Evolutionary conservation across 2,888 invertebrate species (phyloP), one percentile per base, ranked within the genome.

Genomic region (Hemistola chrysoprasaria): DNA sequence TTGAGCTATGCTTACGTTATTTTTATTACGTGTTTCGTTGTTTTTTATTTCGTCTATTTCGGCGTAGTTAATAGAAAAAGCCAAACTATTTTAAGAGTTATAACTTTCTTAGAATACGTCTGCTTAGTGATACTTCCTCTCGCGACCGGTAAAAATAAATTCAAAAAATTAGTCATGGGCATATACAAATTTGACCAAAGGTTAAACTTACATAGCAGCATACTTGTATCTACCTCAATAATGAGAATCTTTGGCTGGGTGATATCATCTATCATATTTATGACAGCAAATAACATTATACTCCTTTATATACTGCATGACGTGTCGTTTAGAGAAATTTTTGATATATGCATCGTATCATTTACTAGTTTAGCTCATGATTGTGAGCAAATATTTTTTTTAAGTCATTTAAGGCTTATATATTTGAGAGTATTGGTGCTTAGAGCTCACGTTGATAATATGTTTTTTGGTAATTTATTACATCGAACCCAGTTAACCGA

Each of bases 371-470:
- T 74, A 3, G 47, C 64, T 0, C 75, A 75, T 30, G 82, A 81
- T 26, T 60, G 49, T 11, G 82, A 83, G 33, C 68, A 63, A 6
- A 40, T 75, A 6, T 62, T 79, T 11, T 65, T 66, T 11, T 66
- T 70, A 1, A 40, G 61, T 6, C 39, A 79, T 10, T 49, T 81
- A 0, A 51, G 59, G 35, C 53, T 59, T 8, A 62, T 82, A 47
- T 58, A 64, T 22, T 44, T 47, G 1, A 61, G 80, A 50, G 54
- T 79, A 8, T 43, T 59, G 5, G 37, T 82, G 9, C 24, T 83
- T 2, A 77, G 66, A 54, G 67, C 59, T 7, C 79, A 79, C 38
- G 62, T 79, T 10, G 31, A 40, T 1, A 77, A 72, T 40, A 35
- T 56, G 4, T 71, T 70, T 42, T 25, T 41, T 20, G 27, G 22